Evolutionary conservation across 2,797 vertebrate species (phyloP).

Genomic region (Phalanger gymnotis): DNA sequence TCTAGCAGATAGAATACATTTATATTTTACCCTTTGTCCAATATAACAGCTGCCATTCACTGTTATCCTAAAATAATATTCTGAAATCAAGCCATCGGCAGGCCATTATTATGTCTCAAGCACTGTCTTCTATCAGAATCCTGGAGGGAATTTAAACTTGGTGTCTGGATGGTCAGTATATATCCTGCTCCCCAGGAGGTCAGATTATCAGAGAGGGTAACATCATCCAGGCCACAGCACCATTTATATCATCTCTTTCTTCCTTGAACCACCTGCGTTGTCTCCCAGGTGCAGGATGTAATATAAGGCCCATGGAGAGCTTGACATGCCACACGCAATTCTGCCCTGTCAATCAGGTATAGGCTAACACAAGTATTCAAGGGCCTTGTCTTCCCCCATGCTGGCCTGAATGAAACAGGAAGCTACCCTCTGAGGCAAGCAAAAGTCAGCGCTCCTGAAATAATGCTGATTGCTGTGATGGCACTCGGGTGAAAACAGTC

Average conservation of each 20-base stretch:
- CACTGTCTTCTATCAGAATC: conserved; percentile 66
- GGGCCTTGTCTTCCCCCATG: not conserved
- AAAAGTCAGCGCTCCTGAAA: not conserved
- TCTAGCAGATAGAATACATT: conserved; percentile 67
- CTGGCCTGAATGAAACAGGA: conserved; percentile 23
- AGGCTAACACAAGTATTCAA: conserved; percentile 3
- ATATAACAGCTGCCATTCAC: conserved; percentile 49
- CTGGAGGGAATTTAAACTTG: conserved; percentile 14
- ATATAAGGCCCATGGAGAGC: conserved; percentile 7
- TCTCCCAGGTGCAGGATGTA: not conserved
- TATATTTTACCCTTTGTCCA: conserved; percentile 32
- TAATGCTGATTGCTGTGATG: not conserved
- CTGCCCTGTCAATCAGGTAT: not conserved
- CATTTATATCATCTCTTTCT: conserved; percentile 18
- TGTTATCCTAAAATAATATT: conserved; percentile 53
- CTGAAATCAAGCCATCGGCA: conserved; percentile 40
- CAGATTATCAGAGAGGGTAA: not conserved
- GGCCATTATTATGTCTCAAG: conserved; percentile 54
- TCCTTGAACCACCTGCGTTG: not conserved
- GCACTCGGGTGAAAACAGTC: not conserved
- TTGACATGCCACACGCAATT: not conserved
- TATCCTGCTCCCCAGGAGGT: not conserved
- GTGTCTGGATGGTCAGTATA: not conserved
- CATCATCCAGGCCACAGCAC: not conserved
- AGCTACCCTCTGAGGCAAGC: not conserved